Evolutionary conservation across 1,140 invertebrate genomes (phyloP), one percentile per base, ranked within the genome.

Genomic region (Drosophila pseudoananassae): DNA sequence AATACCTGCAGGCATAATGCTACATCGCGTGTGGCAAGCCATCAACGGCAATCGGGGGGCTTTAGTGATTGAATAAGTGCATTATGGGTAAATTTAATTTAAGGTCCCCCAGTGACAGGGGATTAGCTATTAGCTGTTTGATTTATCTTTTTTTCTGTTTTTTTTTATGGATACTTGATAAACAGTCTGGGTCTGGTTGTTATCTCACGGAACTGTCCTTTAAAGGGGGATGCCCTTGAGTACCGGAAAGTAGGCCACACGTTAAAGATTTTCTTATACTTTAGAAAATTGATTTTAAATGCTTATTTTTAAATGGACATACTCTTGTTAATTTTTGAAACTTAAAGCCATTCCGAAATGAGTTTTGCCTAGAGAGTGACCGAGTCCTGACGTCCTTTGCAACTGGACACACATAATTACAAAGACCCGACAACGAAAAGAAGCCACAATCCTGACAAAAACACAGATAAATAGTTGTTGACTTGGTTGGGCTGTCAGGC

Each of bases 391-490:
- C 9, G 10, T 3, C 23, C 49, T 45, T 29, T 12, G 31, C 5
- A 43, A 15, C 14, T 17, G 25, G 53, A 63, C 38, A 12, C 71
- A 57, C 71, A 74, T 74, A 75, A 74, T 74, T 56, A 64, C 59
- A 74, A 46, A 52, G 70, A 45, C 20, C 14, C 31, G n/a, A 33
- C 36, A 50, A 49, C 58, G 45, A 73, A 73, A 71, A 59, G 66
- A 54, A 73, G 36, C 52, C 71, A 74, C 59, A 66, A 66, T 66
- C 60, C 63, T 54, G 60, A 76, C 72, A 76, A 76, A 76, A 76
- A 76, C 72, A 76, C 53, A 59, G 71, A 76, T 76, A 76, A 76
- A 76, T 56, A 76, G 38, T 50, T 27, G 33, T 25, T 43, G 29
- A 29, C 47, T 38, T 43, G 23, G 17, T 38, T 43, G 10, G 14